These are phyloP conservation scores for Cheirogaleus major DNA, from an alignment of 2,797 vertebrate genomes.

Conservation along the genomic window DNA sequence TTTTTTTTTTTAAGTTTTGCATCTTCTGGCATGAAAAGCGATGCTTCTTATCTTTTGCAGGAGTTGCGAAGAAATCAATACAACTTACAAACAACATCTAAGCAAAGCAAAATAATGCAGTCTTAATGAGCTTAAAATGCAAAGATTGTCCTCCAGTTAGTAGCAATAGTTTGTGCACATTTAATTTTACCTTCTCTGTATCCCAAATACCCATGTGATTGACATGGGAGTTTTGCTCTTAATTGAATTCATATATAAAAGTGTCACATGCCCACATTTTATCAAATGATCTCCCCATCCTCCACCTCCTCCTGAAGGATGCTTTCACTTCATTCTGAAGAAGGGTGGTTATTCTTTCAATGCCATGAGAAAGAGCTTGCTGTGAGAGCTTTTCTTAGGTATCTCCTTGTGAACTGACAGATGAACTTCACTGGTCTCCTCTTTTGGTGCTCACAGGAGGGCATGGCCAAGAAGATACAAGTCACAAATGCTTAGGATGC, in stretches of 20 bases:
- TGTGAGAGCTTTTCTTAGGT: not conserved
- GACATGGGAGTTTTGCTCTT: not conserved
- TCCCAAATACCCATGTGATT: not conserved
- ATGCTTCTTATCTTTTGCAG: not conserved
- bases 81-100: not conserved
- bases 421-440: not conserved
- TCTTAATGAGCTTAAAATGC: not conserved
- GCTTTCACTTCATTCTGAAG: not conserved
- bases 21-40: no score
- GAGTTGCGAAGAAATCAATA: not conserved
- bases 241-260: not conserved
- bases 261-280: not conserved
- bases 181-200: not conserved
- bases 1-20: no score
- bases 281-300: not conserved
- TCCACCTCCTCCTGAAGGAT: not conserved
- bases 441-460: not conserved
- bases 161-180: not conserved
- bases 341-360: not conserved
- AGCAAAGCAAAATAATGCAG: slow-evolving; percentile 10
- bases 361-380: not conserved
- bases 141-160: not conserved
- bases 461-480: not conserved
- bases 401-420: not conserved
- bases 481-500: not conserved